Evolutionary conservation across 2,888 invertebrate genomes (phyloP).

Genomic region (Megalurothrips usitatus): DNA sequence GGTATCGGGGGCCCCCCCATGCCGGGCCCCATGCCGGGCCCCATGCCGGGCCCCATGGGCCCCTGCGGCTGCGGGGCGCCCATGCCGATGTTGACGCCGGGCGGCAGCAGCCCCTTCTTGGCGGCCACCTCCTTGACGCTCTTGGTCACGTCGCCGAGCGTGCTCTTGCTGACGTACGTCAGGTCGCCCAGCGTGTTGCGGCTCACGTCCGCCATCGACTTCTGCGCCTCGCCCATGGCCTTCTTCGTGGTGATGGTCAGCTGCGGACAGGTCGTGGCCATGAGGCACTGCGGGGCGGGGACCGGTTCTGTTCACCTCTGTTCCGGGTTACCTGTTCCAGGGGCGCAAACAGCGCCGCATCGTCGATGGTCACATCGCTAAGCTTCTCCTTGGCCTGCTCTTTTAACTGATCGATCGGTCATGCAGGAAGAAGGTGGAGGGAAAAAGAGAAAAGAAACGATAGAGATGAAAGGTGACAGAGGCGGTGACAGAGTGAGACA

Average conservation of each 20-base stretch:
- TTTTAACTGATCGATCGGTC: constrained; percentile 49
- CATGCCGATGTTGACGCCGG: neutral
- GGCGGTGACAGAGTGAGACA: constrained; percentile 10
- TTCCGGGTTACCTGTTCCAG: constrained; percentile 67
- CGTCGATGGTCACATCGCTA: constrained; percentile 58
- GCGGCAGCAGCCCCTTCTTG: constrained; percentile 72
- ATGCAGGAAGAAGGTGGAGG: constrained; percentile 39
- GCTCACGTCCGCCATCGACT: constrained; percentile 81
- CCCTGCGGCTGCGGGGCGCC: neutral
- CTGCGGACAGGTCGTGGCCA: constrained; percentile 46
- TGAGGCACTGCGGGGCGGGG: neutral
- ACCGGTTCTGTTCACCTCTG: no score
- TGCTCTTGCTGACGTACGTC: constrained; percentile 84
- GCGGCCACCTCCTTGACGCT: constrained; percentile 83
- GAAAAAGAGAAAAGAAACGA: constrained; percentile 35
- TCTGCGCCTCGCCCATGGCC: constrained; percentile 78
- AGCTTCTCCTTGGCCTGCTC: constrained; percentile 60
- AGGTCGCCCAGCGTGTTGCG: constrained; percentile 84
- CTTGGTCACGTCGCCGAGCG: constrained; percentile 83
- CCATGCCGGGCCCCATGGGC: neutral
- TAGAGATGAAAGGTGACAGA: constrained; percentile 28
- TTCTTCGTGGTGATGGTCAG: constrained; percentile 82
- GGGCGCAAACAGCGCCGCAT: constrained; percentile 70
- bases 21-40: neutral
- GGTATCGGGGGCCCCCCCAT: constrained; percentile 40